Evolutionary conservation across 2,113 vertebrate genomes (phyloP).

Genomic region (Catharus bicknelli): DNA sequence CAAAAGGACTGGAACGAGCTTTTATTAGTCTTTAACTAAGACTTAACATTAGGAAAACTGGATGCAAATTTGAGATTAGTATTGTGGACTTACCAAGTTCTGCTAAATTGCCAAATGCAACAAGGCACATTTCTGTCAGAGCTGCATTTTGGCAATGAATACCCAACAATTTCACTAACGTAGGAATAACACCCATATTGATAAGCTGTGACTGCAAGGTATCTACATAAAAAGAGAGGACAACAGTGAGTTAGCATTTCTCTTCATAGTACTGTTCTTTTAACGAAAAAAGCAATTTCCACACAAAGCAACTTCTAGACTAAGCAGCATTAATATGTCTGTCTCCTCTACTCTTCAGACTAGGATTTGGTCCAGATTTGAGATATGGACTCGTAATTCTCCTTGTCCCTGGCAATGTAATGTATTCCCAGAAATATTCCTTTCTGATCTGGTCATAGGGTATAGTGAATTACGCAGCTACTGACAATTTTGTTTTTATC

Average conservation of each 20-base stretch:
- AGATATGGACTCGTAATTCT: neutral
- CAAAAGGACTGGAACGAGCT: neutral
- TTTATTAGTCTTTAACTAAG: neutral
- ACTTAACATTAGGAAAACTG: neutral
- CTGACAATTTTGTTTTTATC: neutral
- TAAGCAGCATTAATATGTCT: neutral
- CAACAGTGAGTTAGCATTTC: constrained; percentile 45
- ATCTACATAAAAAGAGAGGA: constrained; percentile 79
- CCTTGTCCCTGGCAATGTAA: neutral
- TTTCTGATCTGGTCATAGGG: neutral
- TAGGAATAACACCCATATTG: constrained; percentile 96
- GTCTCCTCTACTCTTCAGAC: neutral
- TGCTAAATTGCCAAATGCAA: constrained; percentile 98
- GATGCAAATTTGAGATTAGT: neutral
- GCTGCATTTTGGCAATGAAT: constrained; percentile 91
- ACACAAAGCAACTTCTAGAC: constrained; percentile 1
- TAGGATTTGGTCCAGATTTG: neutral
- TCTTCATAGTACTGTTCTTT: neutral
- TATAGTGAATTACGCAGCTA: neutral
- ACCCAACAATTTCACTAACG: constrained; percentile 92
- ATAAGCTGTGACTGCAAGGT: constrained; percentile 96
- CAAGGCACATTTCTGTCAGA: constrained; percentile 98
- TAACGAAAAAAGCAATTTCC: constrained; percentile 6
- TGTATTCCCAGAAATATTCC: neutral
- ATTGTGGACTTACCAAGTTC: constrained; percentile 88